These are phyloP conservation scores for Poeciliopsis retropinna DNA, from an alignment of 2,113 vertebrate genomes.

Conservation along the genomic window DNA sequence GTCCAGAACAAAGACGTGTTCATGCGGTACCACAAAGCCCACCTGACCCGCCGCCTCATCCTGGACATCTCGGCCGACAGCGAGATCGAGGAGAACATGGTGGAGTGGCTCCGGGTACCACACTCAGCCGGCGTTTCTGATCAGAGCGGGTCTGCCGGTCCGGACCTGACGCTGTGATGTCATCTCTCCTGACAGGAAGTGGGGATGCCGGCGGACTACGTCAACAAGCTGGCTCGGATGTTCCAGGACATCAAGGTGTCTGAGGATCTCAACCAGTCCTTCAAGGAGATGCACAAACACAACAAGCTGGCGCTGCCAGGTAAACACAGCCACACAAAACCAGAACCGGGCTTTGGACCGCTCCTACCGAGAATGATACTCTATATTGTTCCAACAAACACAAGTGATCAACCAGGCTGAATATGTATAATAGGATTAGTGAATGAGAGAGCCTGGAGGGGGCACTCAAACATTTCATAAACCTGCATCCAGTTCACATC, in stretches of 20 bases:
- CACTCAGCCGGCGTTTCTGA: not conserved
- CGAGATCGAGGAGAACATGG: constrained; percentile 99
- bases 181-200: constrained; percentile 86
- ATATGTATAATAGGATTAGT: too few relatives aligned
- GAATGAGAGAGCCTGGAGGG: too few relatives aligned
- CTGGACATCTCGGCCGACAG: constrained; percentile 98
- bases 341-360: not conserved
- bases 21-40: constrained; percentile 99
- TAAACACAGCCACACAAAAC: constrained; percentile 49
- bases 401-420: too few relatives aligned
- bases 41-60: constrained; percentile 95
- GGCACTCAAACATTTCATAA: too few relatives aligned
- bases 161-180: not conserved
- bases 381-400: too few relatives aligned
- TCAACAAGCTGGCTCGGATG: constrained; percentile 98
- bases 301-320: constrained; percentile 98
- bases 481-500: too few relatives aligned
- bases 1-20: constrained; percentile 99
- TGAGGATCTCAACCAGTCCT: constrained; percentile 98
- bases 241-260: constrained; percentile 99
- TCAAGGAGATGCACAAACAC: constrained; percentile 99
- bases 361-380: not conserved
- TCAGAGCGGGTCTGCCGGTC: not conserved
- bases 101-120: constrained; percentile 96
- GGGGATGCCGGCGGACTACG: constrained; percentile 98